These are phyloP conservation scores for Spialia ferax DNA, from an alignment of 2,888 invertebrate genomes.

Conservation along the genomic window DNA sequence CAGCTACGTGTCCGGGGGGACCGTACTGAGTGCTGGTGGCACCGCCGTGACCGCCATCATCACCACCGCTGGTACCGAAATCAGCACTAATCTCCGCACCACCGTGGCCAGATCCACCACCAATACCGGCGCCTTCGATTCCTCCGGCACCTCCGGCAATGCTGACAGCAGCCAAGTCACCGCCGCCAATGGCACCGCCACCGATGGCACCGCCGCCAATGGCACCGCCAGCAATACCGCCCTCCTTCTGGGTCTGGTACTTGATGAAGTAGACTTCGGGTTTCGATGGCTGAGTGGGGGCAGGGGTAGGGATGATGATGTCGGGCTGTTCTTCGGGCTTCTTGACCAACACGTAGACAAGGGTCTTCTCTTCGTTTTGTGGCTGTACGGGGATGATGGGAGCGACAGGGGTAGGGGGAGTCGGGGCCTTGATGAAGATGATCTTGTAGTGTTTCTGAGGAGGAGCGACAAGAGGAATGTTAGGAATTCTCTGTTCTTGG, in stretches of 20 bases:
- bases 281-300: constrained; percentile 94
- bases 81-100: constrained; percentile 66
- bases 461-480: constrained; percentile 89
- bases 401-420: constrained; percentile 93
- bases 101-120: constrained; percentile 62
- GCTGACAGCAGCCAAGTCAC: constrained; percentile 50
- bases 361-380: constrained; percentile 95
- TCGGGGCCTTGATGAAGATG: constrained; percentile 97
- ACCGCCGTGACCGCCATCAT: constrained; percentile 64
- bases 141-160: constrained; percentile 62
- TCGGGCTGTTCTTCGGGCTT: constrained; percentile 95
- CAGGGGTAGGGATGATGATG: constrained; percentile 91
- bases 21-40: constrained; percentile 83
- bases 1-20: constrained; percentile 82
- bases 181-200: constrained; percentile 58
- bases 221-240: constrained; percentile 66
- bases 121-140: constrained; percentile 53
- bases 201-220: constrained; percentile 61
- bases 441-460: constrained; percentile 97
- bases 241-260: constrained; percentile 90
- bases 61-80: constrained; percentile 67
- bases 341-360: constrained; percentile 96
- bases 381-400: constrained; percentile 93
- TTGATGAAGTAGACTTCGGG: constrained; percentile 97
- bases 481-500: constrained; percentile 89